Conservation (phyloP, 2,888 invertebrate genomes). For the Therioaphis trifolii region DNA sequence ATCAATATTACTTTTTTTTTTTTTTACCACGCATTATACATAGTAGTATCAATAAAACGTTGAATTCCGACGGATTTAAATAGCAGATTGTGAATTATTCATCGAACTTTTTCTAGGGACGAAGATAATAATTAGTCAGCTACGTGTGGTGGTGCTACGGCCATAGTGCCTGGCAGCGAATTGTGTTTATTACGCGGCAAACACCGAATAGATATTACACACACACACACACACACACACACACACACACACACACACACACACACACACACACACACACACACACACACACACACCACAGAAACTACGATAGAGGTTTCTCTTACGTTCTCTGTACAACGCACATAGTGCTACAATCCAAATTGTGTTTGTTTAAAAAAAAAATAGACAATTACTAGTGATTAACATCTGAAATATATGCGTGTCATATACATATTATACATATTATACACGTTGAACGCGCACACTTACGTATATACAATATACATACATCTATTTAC, state of each 20-base stretch:
- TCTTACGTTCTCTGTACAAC: not conserved
- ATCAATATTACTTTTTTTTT: not conserved
- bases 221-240: no score
- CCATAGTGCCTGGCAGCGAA: not conserved
- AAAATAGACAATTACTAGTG: not conserved
- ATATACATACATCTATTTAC: not conserved
- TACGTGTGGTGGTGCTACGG: not conserved
- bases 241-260: no score
- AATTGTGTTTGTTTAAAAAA: conserved; percentile 16
- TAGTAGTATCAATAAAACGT: not conserved
- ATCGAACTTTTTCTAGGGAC: not conserved
- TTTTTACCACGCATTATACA: not conserved
- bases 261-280: no score
- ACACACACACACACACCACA: no score
- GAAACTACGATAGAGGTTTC: no score
- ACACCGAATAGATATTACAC: not conserved
- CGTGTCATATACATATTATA: not conserved
- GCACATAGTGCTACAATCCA: not conserved
- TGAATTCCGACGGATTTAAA: conserved; percentile 40
- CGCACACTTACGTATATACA: no score
- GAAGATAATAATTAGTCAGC: conserved; percentile 1
- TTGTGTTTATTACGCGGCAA: no score
- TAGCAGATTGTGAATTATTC: not conserved
- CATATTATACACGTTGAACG: not conserved
- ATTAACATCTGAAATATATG: conserved; percentile 19